Base-by-base conservation (phyloP, 2,888 invertebrate species). In the Labia minor region DNA sequence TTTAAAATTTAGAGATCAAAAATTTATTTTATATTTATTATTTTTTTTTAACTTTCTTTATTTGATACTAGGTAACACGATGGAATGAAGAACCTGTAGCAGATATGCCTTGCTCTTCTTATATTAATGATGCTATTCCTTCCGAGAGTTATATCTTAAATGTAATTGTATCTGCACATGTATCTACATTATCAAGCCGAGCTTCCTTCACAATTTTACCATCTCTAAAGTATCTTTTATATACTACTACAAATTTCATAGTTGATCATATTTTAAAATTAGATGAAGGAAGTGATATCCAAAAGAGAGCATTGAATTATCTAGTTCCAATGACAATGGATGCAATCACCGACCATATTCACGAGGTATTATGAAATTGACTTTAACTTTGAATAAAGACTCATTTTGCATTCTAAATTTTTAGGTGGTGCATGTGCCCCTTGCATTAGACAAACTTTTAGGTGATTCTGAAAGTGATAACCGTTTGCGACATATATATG, bases 141-240 rank as follows among this genome's bases (percentile, higher is more conserved):
- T 87, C 89, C 0, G 92, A 93, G 75, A 90, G 88, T 73, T 91
- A 89, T 71, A 85, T 92, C 1, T 80, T 90, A n/a, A 85, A 86
- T 66, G 85, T 92, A 3, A 85, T 91, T 37, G 83, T 82, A 70
- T 82, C 84, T 21, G 49, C 49, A 10, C 88, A 88, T 73, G 80
- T 86, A 66, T 81, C 82, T 62, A 83, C 85, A 1, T 77, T 88
- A 14, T 86, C 87, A 10, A 81, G 84, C 72, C 81, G 82, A 72
- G 78, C 80, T 62, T 77, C 78, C 0, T 85, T 84, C 73, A 82
- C 81, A 14, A 81, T 84, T 64, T 85, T 85, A 74, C 78, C 83
- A 10, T 86, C 86, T 0, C 75, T 89, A 71, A 86, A 86, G 73
- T 83, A 86, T 72, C 77, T 87, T 37, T 77, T 88, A 10, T 81